phyloP scores from a whole-genome alignment of 2,113 vertebrate genomes.

The Pomatostomus ruficeps region DNA sequence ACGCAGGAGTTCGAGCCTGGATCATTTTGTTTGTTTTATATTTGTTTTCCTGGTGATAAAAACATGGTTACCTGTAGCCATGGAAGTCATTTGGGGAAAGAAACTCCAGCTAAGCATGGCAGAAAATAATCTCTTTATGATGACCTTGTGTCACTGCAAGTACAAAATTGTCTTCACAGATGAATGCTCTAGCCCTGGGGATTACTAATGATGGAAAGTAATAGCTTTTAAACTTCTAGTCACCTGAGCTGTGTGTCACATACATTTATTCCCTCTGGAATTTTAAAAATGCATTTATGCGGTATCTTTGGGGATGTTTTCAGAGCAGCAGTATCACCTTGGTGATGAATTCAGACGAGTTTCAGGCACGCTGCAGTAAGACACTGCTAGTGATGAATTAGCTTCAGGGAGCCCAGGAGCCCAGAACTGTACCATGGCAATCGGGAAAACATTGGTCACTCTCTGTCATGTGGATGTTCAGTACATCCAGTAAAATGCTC shows the following conservation, averaged over 20 bases:
- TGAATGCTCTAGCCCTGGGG: constrained; percentile 22
- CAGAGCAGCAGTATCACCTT: not conserved
- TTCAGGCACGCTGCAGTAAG: not conserved
- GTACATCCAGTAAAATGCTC: not conserved
- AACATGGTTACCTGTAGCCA: not conserved
- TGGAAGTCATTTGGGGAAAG: not conserved
- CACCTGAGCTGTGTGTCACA: constrained; percentile 14
- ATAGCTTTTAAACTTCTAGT: constrained; percentile 33
- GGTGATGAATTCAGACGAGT: not conserved
- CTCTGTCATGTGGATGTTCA: not conserved
- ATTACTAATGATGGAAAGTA: constrained; percentile 46
- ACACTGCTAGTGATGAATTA: not conserved
- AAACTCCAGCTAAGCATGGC: not conserved
- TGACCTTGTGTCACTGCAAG: constrained; percentile 33
- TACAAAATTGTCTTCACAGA: constrained; percentile 34
- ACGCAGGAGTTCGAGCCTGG: not conserved
- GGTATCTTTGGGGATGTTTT: not conserved
- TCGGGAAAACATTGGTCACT: not conserved
- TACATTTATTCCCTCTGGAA: not conserved
- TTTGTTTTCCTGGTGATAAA: not conserved
- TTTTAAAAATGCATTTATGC: not conserved
- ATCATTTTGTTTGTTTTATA: not conserved
- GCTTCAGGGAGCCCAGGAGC: not conserved
- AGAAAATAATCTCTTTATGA: constrained; percentile 46
- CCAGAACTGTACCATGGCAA: not conserved